Base-by-base conservation (phyloP, 2,113 vertebrate species). In the Meleagris gallopavo region DNA sequence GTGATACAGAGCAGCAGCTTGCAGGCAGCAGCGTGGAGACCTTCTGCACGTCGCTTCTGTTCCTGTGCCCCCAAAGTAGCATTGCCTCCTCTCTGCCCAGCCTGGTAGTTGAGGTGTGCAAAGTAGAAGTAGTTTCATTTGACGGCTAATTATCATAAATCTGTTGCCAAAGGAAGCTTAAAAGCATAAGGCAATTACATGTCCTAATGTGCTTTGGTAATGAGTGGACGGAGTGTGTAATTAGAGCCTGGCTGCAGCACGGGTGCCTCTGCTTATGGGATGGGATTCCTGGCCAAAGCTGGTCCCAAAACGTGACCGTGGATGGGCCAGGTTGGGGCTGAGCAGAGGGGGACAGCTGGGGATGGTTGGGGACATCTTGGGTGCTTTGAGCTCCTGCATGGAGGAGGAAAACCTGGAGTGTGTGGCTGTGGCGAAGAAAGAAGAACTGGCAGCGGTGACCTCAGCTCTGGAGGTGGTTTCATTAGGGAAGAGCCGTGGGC, bases 71-170 rank as follows among this genome's bases (percentile, higher is more conserved):
- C 45, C 62, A 2, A n/a, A 64, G 19, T 11, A 11, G 21, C 2
- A 4, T 41, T 27, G 10, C 29, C 25, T 14, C 11, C 18, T 55
- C 40, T 15, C 69, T 48, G 45, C 40, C 13, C 4, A 0, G 7
- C 0, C 0, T 13, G 30, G 13, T 41, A 48, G 72, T 25, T 83
- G 82, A 81, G 77, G 8, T 36, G 19, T 43, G 6, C 48, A 30
- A 48, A 86, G 69, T 70, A 86, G 73, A 89, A 94, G 46, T 15
- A 88, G 6, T 55, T 86, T 75, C 4, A 6, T 90, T 91, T 83
- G 69, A 82, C 43, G n/a, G 24, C 36, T 86, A 88, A 94, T 95
- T 95, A 81, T 38, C 54, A 6, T 93, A 77, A 94, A 88, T 83
- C 36, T 25, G 27, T 91, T 83, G 88, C 83, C 62, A 94, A 81